Conservation (phyloP, 2,888 invertebrate species). For the Nomada fucata region DNA sequence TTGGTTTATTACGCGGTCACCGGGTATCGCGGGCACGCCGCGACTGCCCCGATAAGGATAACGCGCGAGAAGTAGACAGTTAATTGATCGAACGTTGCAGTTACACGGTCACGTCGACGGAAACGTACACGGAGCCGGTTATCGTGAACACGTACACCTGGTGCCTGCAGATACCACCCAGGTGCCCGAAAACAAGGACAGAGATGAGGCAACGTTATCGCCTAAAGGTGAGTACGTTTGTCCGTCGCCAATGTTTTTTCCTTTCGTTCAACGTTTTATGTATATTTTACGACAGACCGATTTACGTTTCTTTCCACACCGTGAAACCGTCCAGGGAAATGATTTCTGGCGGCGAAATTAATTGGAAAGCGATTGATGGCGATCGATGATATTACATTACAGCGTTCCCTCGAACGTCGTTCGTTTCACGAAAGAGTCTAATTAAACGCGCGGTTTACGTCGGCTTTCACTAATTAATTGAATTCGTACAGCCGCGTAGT, state of each 20-base stretch:
- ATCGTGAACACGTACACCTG: constrained; percentile 90
- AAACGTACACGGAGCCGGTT: constrained; percentile 88
- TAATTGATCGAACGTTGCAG: constrained; percentile 82
- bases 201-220: constrained; percentile 89
- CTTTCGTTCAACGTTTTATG: not conserved
- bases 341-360: not conserved
- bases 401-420: not conserved
- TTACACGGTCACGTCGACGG: constrained; percentile 88
- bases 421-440: constrained; percentile 4
- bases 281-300: not conserved
- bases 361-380: not conserved
- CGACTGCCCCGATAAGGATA: constrained; percentile 60
- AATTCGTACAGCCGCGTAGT: not conserved
- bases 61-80: constrained; percentile 29
- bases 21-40: constrained; percentile 29
- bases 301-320: not conserved
- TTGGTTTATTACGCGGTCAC: constrained; percentile 41
- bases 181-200: constrained; percentile 90
- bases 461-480: constrained; percentile 21
- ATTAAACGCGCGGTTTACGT: constrained; percentile 18
- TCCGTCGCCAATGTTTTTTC: no score
- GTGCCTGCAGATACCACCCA: constrained; percentile 92
- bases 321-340: not conserved
- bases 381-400: not conserved
- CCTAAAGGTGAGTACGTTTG: constrained; percentile 87